These are phyloP conservation scores for Entomobrya multifasciata DNA, from an alignment of 2,888 invertebrate genomes.

Conservation along the genomic window DNA sequence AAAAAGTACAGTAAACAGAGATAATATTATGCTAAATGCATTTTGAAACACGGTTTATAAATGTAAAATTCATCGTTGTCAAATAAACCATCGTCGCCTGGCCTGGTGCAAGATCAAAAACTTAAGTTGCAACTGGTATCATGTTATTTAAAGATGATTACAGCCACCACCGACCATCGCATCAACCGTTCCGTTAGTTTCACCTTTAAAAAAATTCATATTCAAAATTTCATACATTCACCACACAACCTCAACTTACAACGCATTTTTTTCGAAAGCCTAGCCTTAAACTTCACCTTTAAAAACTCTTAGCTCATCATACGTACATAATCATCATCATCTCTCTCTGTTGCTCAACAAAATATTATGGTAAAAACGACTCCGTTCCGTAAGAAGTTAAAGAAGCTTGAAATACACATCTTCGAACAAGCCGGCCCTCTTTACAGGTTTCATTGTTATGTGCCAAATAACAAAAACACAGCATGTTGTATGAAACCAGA, in stretches of 20 bases:
- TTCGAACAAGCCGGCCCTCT: neutral
- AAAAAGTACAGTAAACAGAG: too few relatives aligned
- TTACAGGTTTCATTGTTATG: constrained; percentile 20
- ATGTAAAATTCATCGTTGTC: too few relatives aligned
- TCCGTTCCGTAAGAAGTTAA: neutral
- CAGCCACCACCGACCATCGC: constrained; percentile 50
- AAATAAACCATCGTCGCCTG: too few relatives aligned
- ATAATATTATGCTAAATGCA: too few relatives aligned
- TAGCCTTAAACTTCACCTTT: constrained; percentile 53
- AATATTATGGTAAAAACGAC: neutral
- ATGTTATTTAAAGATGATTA: neutral
- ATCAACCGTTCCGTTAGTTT: constrained; percentile 58
- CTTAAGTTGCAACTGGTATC: too few relatives aligned
- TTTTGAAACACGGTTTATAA: too few relatives aligned
- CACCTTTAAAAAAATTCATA: constrained; percentile 26
- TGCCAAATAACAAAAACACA: constrained; percentile 34
- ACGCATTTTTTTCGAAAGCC: constrained; percentile 20
- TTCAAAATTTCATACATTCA: neutral
- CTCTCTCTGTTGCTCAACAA: neutral
- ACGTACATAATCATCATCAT: too few relatives aligned
- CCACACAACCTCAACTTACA: neutral
- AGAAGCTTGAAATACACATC: neutral
- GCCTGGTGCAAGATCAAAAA: too few relatives aligned
- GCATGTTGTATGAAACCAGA: too few relatives aligned
- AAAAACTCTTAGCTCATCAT: constrained; percentile 1